Evolutionary conservation across 1,140 invertebrate species (phyloP), one percentile per base, ranked within the genome.

Genomic region (Drosophila fuyamai): DNA sequence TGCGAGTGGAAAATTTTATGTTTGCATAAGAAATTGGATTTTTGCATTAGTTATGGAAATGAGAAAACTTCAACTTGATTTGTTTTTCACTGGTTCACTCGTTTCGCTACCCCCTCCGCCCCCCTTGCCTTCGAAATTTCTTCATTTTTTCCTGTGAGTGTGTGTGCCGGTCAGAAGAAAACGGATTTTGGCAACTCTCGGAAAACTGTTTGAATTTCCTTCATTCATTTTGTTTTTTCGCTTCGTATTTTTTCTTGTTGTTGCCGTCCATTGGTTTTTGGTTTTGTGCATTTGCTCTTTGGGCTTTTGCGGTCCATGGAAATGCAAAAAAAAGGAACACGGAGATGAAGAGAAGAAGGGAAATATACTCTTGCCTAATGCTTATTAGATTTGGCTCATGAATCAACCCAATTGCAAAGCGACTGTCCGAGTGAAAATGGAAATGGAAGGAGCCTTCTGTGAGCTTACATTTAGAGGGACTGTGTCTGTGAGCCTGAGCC

Each of bases 1-100:
- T 84, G 80, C 77, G 77, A 89, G 84, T 89, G 85, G 85, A 89
- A 82, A 90, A 91, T 91, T 90, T 91, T 90, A 91, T 91, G 90
- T 91, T 91, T 91, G 82, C 90, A 90, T 88, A 91, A 91, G 90
- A 91, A 91, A 91, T 91, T 91, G 90, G 90, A 91, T 91, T 91
- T 91, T 91, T 91, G 90, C 90, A 91, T 91, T 91, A 91, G 90
- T 91, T 91, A 91, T 91, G 90, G 85, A 91, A 91, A 89, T 90
- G 84, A 89, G 85, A 91, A 91, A 88, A 89, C 84, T 89, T 89
- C 85, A 89, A 89, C 84, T 88, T 88, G 84, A 88, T 88, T 88
- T 88, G 83, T 88, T 88, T 88, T 88, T 88, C 83, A 89, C 83
- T 83, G 65, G 73, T 76, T 76, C 73, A 55, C 71, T 74, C 71